Conservation (phyloP, 1,140 invertebrate genomes). For the Tetragnatha versicolor region DNA sequence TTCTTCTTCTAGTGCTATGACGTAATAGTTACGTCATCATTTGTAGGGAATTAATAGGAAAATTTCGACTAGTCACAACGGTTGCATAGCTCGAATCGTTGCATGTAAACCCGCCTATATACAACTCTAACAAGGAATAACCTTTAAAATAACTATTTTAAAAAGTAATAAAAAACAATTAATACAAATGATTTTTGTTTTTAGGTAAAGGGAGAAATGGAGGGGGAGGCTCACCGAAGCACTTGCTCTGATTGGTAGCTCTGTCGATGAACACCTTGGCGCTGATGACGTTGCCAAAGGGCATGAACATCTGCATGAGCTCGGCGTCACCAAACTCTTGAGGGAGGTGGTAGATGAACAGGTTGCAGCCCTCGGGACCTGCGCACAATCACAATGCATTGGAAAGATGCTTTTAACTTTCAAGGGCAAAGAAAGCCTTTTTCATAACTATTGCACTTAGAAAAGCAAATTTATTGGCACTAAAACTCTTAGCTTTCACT, state of each 20-base stretch:
- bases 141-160: too few relatives aligned
- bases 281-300: constrained; percentile 99
- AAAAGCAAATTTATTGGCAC: neutral
- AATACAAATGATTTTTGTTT: too few relatives aligned
- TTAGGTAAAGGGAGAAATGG: too few relatives aligned
- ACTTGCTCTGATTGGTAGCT: constrained; percentile 99
- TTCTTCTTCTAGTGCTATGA: too few relatives aligned
- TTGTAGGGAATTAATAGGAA: too few relatives aligned
- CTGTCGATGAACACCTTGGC: constrained; percentile 99
- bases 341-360: constrained; percentile 99
- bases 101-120: too few relatives aligned
- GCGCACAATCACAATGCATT: neutral
- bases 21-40: too few relatives aligned
- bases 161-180: too few relatives aligned
- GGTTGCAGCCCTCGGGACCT: constrained; percentile 98
- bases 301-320: constrained; percentile 99
- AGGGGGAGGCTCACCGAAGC: constrained; percentile 82
- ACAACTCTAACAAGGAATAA: too few relatives aligned
- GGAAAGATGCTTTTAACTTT: neutral
- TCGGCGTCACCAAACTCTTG: constrained; percentile 99
- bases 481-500: too few relatives aligned
- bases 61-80: too few relatives aligned
- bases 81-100: too few relatives aligned
- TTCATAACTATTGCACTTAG: neutral
- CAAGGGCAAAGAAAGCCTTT: neutral